Evolutionary conservation across 37 sponge, comb jelly and placozoan genomes (phyloP).

Genomic region (Bolinopsis microptera): DNA sequence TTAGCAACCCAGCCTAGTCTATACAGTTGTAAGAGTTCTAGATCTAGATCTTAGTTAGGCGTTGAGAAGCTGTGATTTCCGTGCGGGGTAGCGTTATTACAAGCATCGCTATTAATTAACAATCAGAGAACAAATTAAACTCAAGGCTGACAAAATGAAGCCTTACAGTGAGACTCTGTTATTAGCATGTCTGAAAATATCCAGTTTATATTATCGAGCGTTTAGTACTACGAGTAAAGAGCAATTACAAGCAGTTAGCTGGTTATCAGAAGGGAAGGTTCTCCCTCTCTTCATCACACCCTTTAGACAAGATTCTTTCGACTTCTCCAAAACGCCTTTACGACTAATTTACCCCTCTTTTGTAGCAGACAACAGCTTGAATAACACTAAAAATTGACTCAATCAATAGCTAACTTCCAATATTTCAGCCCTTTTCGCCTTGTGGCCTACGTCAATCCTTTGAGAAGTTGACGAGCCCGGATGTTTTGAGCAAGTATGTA

Average conservation of each 20-base stretch:
- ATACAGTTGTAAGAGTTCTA: background rate
- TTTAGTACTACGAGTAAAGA: background rate
- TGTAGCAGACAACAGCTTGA: background rate
- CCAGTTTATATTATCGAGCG: background rate
- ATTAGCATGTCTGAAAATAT: background rate
- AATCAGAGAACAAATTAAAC: background rate
- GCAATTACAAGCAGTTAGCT: background rate
- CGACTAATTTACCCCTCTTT: background rate
- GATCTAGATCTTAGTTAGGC: background rate
- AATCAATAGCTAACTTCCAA: background rate
- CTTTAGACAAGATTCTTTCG: background rate
- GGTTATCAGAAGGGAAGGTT: background rate
- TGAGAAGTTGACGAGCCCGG: slow-evolving; percentile 64
- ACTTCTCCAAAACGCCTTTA: background rate
- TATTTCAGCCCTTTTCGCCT: slow-evolving; percentile 62
- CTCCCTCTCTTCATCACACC: background rate
- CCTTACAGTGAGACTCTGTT: background rate
- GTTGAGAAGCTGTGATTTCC: background rate
- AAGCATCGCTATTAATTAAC: background rate
- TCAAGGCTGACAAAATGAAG: background rate
- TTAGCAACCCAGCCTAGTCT: background rate
- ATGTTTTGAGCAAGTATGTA: slow-evolving; percentile 53
- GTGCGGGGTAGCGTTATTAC: background rate
- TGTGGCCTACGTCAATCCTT: slow-evolving; percentile 60
- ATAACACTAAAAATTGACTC: background rate